These are phyloP conservation scores for Peromyscus polionotus DNA, from an alignment of 2,113 vertebrate genomes.

Conservation along the genomic window DNA sequence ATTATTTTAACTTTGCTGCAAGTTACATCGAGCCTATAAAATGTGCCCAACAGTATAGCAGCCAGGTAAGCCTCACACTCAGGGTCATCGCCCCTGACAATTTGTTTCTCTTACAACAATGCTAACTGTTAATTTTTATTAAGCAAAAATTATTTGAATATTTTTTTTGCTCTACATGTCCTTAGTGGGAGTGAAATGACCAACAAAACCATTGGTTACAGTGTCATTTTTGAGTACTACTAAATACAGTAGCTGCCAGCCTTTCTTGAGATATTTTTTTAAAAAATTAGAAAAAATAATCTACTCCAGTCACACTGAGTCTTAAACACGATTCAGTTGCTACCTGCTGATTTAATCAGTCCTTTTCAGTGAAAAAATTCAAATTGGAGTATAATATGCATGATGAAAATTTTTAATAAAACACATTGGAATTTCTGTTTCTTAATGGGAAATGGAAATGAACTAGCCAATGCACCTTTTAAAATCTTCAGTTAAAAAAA, in stretches of 20 bases:
- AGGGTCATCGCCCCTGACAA: conserved; percentile 75
- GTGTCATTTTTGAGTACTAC: conserved; percentile 71
- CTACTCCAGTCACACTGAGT: conserved; percentile 86
- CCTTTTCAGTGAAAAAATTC: conserved; percentile 84
- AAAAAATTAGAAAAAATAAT: conserved; percentile 78
- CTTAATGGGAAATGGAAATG: conserved; percentile 83
- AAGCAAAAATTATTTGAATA: conserved; percentile 85
- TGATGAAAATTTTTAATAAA: conserved; percentile 89
- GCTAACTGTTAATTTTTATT: conserved; percentile 87
- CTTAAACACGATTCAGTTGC: conserved; percentile 87
- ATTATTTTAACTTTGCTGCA: conserved; percentile 85
- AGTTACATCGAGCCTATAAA: conserved; percentile 83
- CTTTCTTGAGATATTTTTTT: background rate
- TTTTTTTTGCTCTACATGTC: conserved; percentile 72
- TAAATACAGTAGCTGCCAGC: conserved; percentile 74
- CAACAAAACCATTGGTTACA: conserved; percentile 71
- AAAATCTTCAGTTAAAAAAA: conserved; percentile 60
- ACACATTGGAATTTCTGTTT: conserved; percentile 83
- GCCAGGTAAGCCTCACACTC: conserved; percentile 61
- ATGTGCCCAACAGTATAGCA: conserved; percentile 78
- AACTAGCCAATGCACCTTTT: conserved; percentile 69
- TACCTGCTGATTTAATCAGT: conserved; percentile 90
- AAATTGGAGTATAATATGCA: conserved; percentile 85
- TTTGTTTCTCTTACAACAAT: conserved; percentile 79
- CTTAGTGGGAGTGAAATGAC: conserved; percentile 80